Evolutionary conservation across 2,113 vertebrate genomes (phyloP).

Genomic region (Malurus cyaneus): DNA sequence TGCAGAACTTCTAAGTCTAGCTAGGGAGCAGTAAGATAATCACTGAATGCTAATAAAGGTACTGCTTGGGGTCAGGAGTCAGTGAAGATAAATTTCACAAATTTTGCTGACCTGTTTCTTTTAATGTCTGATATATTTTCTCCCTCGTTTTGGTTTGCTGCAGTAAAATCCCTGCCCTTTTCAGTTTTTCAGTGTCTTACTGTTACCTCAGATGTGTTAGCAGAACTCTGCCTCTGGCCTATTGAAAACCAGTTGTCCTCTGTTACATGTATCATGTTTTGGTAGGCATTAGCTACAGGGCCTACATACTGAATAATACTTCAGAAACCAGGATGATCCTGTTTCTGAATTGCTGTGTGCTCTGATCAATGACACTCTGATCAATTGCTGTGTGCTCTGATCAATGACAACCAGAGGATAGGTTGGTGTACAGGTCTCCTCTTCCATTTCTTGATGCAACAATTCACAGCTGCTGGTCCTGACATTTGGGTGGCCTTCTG

Average conservation of each 20-base stretch:
- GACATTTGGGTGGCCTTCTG: fast-evolving
- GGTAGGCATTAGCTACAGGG: not conserved
- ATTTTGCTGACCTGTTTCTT: not conserved
- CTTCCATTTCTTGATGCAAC: not conserved
- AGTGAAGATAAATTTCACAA: not conserved
- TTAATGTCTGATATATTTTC: not conserved
- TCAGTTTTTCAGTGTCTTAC: not conserved
- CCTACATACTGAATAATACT: not conserved
- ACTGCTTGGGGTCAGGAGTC: not conserved
- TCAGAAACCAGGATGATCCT: not conserved
- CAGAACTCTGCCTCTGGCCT: not conserved
- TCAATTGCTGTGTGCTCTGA: not conserved
- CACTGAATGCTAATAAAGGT: not conserved
- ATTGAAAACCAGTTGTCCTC: not conserved
- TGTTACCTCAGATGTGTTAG: not conserved
- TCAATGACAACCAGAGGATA: not conserved
- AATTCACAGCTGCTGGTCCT: not conserved
- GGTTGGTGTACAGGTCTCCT: not conserved
- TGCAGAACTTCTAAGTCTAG: slow-evolving; percentile 34
- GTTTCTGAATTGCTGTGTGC: not conserved
- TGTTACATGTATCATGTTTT: not conserved
- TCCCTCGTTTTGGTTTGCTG: not conserved
- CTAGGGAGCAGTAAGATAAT: not conserved
- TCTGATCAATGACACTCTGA: not conserved
- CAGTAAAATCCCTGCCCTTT: not conserved